Base-by-base conservation (phyloP, 64 coral and sea anemone species). In the Acropora yongei region DNA sequence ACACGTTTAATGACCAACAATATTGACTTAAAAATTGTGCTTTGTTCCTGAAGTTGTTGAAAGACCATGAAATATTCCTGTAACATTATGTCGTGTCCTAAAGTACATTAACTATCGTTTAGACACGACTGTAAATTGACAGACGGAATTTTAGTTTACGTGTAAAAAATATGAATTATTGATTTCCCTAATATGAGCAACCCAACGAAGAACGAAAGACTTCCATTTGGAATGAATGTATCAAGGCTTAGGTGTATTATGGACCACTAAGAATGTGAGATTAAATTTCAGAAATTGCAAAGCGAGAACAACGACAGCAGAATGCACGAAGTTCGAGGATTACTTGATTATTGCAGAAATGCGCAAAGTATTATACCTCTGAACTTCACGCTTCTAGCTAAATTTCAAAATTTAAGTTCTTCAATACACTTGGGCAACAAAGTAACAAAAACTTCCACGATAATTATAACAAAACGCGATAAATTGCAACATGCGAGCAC, bases 91-190 rank as follows among this genome's bases (percentile, higher is more conserved):
- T 63, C 60, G 60, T 63, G 60, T 63, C 60, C 8, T 63, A 8
- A 13, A 63, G 16, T 63, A 12, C n/a, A n/a, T n/a, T n/a, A n/a
- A n/a, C n/a, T n/a, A n/a, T n/a, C n/a, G n/a, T n/a, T 63, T 63
- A 63, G 2, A 63, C 60, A 63, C 8, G 60, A 63, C 60, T 14
- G 60, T 12, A 14, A 14, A 63, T 55, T 55, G 16, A 63, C 11
- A 11, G 16, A 63, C 41, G 5, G 79, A 63, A 55, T 63, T 63
- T 63, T 14, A 63, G 12, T 44, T 43, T 83, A 10, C 16, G 80
- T n/a, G 80, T 43, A 67, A 67, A 61, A 67, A 20, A 82, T 61
- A 82, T 30, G 51, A 1, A 80, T 51, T 49, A 66, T 9, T 80
- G 10, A 39, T 12, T 19, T n/a, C n/a, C 3, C 0, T 12, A 6